Percentiles rank a stretch among this genome's conserved stretches.
These are phyloP conservation scores for Holothuria glaberrima DNA, from an alignment of 35 echinoderm and acorn worm genomes.

Conservation along the genomic window DNA sequence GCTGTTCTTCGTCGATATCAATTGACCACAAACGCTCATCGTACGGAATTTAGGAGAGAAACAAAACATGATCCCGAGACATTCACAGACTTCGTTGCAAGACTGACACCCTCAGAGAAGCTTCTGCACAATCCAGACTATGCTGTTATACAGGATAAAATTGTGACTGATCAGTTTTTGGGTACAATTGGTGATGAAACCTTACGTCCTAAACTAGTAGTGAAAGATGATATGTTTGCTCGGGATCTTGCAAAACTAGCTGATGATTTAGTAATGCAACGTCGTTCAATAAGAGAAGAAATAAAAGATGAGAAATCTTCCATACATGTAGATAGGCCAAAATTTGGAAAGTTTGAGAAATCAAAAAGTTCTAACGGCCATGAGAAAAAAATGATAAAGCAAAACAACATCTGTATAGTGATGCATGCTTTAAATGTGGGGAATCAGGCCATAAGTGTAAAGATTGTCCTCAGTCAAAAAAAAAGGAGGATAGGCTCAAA, in stretches of 20 bases:
- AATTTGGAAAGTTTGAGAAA: background rate
- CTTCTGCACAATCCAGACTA: background rate
- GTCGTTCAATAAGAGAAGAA: background rate
- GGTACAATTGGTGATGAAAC: slow-evolving; percentile 18
- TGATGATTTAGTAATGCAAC: slow-evolving; percentile 42
- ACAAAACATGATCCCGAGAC: background rate
- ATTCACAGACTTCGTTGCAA: slow-evolving; percentile 18
- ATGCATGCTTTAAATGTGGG: slow-evolving; percentile 42
- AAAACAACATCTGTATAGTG: background rate
- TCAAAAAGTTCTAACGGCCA: slow-evolving; percentile 9
- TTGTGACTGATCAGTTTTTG: slow-evolving; percentile 39
- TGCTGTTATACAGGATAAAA: background rate
- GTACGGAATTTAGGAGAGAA: slow-evolving; percentile 34
- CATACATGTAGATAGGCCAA: background rate
- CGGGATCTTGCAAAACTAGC: slow-evolving; percentile 14
- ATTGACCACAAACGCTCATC: background rate
- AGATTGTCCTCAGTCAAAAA: background rate
- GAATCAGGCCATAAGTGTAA: slow-evolving; percentile 26
- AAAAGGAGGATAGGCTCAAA: background rate
- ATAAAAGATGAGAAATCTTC: slow-evolving; percentile 4
- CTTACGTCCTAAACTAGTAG: slow-evolving; percentile 21
- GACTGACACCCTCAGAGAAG: background rate
- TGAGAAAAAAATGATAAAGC: slow-evolving; percentile 14
- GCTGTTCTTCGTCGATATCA: slow-evolving; percentile 16
- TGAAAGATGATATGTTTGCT: background rate